Conservation (phyloP, 2,888 invertebrate genomes). For the Girardia tigrina region DNA sequence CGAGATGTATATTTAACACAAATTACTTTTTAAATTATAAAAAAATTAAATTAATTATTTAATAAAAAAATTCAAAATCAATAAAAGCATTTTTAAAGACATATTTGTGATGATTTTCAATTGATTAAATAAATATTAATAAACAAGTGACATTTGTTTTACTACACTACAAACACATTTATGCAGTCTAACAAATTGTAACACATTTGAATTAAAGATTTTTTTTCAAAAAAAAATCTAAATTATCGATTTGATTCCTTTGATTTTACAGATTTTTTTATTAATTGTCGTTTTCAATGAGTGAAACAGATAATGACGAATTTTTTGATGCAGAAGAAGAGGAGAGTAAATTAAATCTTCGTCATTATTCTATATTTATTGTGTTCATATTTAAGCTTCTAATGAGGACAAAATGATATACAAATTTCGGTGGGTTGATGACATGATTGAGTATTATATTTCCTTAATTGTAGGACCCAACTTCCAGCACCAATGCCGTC, state of each 20-base stretch:
- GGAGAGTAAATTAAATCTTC: neutral
- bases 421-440: neutral
- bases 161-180: conserved; percentile 12
- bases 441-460: neutral
- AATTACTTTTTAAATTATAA: no score
- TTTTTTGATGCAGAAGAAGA: neutral
- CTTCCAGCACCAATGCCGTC: conserved; percentile 52
- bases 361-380: neutral
- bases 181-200: neutral
- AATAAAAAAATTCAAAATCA: no score
- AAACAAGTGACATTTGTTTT: no score
- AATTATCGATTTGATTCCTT: neutral
- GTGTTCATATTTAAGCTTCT: neutral
- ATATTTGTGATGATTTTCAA: no score
- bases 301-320: neutral
- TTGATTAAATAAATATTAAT: no score
- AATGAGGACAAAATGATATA: neutral
- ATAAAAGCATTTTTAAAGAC: no score
- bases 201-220: neutral
- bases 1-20: no score
- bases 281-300: neutral
- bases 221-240: neutral
- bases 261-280: neutral
- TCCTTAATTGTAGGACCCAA: conserved; percentile 41
- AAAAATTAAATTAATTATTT: no score